Base-by-base conservation (phyloP, 1,140 invertebrate genomes). In the Dendroctonus ponderosae region DNA sequence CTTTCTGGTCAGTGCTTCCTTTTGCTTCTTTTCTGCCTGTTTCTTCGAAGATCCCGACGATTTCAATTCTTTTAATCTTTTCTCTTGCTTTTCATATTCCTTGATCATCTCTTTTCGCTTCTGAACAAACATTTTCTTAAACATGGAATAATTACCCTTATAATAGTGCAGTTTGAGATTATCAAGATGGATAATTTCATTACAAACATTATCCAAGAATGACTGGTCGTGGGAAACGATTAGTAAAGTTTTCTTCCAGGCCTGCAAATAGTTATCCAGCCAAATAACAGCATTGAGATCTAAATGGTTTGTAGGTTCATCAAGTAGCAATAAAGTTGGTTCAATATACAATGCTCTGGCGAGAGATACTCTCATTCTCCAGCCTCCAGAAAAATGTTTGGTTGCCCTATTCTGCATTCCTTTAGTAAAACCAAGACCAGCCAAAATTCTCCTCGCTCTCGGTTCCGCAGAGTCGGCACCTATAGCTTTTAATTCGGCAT, bases 171-270 rank as follows among this genome's bases (percentile, higher is more conserved):
- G 81, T 78, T 98, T 98, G 72, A 94, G 89, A 68, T 90, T 88
- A 77, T 99, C 96, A 59, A 99, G 82, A 80, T 99, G 97, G 66
- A 99, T 95, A 50, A 99, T 94, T 82, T 99, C 97, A 69, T 98
- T 98, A 78, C 97, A 99, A 5, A 99, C 96, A 77, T 98, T 98
- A 78, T 99, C 97, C 62, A 99, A 88, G 83, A 99, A 99, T 75
- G 94, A 97, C 79, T 99, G 96, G 83, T 99, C 97, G 85, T 99
- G 97, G 74, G 97, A 99, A 8, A 99, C 97, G 63, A 99, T 92
- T 4, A 99, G 78, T 3, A 99, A 80, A 0, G 97, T 99, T 76
- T 99, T 98, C 79, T 98, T 98, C 97, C 97, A 99, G 3, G 85
- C 86, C 85, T 98, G 95, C 11, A 99, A 82, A 80, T 98, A 98